A percentile compares a stretch with the other conserved stretches of the same genome.
These are phyloP conservation scores for Otocyon megalotis DNA, from an alignment of 2,113 vertebrate genomes.

Conservation along the genomic window DNA sequence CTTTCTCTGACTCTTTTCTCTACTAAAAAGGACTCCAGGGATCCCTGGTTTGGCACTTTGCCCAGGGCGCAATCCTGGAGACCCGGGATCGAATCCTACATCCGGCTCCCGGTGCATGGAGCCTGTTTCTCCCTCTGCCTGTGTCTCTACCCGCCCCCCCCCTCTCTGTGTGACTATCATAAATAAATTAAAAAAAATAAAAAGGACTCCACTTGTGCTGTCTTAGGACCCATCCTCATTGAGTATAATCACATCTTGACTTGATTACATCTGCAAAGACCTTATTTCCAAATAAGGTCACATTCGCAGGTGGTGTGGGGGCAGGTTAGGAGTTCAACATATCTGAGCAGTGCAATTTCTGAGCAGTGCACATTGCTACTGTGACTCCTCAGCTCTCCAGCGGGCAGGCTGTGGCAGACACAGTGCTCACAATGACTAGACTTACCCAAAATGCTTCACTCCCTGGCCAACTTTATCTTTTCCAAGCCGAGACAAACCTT, in stretches of 20 bases:
- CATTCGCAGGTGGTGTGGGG: not conserved
- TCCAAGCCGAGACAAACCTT: not conserved
- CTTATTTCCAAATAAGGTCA: not conserved
- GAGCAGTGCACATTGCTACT: fast-evolving
- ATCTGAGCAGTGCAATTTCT: not conserved
- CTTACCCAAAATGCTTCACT: fast-evolving
- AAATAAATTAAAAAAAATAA: too few relatives aligned
- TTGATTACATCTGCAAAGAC: not conserved
- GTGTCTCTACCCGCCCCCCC: too few relatives aligned
- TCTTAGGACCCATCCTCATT: not conserved
- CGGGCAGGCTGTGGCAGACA: fast-evolving
- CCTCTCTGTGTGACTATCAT: too few relatives aligned
- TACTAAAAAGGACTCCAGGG: not conserved
- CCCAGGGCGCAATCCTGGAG: too few relatives aligned
- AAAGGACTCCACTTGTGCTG: not conserved
- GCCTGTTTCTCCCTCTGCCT: too few relatives aligned
- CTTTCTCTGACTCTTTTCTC: not conserved
- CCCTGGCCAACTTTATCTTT: not conserved
- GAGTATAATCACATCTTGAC: not conserved
- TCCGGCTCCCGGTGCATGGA: too few relatives aligned
- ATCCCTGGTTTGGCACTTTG: too few relatives aligned
- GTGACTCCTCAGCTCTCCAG: fast-evolving
- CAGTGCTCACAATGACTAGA: fast-evolving
- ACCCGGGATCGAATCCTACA: too few relatives aligned
- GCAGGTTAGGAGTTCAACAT: not conserved